Evolutionary conservation across 2,113 vertebrate genomes (phyloP).

Genomic region (Apodemus speciosus): DNA sequence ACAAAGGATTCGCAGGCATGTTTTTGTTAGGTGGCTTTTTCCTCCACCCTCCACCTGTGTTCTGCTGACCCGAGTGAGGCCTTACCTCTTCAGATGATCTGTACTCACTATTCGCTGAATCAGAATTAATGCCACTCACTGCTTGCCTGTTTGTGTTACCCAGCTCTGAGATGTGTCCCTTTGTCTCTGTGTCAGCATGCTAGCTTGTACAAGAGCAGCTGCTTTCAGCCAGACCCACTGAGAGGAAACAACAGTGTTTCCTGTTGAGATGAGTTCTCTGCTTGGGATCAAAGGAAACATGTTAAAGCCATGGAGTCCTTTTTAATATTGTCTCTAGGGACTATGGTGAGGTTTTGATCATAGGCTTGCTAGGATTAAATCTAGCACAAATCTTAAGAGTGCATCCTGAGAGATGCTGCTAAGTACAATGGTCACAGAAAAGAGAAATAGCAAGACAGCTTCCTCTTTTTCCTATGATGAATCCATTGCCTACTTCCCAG

Average conservation of each 20-base stretch:
- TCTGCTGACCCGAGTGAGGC: constrained; percentile 65
- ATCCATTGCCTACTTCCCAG: constrained; percentile 17
- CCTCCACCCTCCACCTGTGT: not conserved
- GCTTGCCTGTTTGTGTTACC: constrained; percentile 79
- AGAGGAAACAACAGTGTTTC: constrained; percentile 79
- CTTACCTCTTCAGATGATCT: constrained; percentile 72
- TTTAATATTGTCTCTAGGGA: constrained; percentile 79
- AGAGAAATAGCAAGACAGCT: constrained; percentile 36
- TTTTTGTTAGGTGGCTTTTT: constrained; percentile 46
- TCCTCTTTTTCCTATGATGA: constrained; percentile 17
- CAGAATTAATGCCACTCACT: constrained; percentile 80
- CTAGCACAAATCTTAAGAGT: constrained; percentile 63
- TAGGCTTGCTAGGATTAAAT: constrained; percentile 78
- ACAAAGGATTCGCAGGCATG: not conserved
- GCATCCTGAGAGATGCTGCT: constrained; percentile 45
- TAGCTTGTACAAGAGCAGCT: constrained; percentile 79
- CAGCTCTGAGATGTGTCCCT: constrained; percentile 78
- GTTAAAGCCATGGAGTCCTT: constrained; percentile 76
- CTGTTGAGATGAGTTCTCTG: constrained; percentile 67
- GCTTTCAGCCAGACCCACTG: constrained; percentile 78
- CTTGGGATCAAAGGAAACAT: constrained; percentile 80
- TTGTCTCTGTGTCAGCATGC: constrained; percentile 80
- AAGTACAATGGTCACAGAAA: constrained; percentile 54
- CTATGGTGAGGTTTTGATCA: constrained; percentile 70
- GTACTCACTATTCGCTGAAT: constrained; percentile 75